Base-by-base conservation (phyloP, 2,888 invertebrate species). In the Rotaria magnacalcarata region DNA sequence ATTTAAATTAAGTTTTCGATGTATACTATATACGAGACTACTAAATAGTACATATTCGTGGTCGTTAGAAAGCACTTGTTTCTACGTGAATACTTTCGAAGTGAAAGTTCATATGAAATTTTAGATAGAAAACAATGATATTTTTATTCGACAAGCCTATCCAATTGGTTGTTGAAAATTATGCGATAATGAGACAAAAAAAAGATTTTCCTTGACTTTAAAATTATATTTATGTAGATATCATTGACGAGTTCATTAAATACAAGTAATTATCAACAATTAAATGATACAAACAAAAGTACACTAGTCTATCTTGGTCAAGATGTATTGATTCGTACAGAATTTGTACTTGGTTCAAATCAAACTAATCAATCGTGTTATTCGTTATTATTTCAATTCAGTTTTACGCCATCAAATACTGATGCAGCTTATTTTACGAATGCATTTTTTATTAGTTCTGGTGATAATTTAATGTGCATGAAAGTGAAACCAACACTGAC, bases 401-500 rank as follows among this genome's bases (percentile, higher is more conserved):
- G 43, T 21, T 54, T 85, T 24, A 80, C 56, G 7, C 41, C 85
- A 7, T 84, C 74, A 14, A 43, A 67, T 14, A 85, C 74, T 19
- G 50, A 75, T 47, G 85, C 85, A n/a, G 86, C 75, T 21, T 58
- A 86, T 84, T 85, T 85, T n/a, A 84, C 80, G 1, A 84, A 80
- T 21, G 24, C 43, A 24, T 67, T 27, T 11, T 54, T 84, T 47
- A 52, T 85, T 10, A 58, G 27, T 43, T 54, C 56, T 24, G 85
- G 56, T 34, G 50, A 56, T 16, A 84, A 80, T 75, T 80, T 85
- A 43, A 60, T 84, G 58, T 60, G 27, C 43, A 54, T 86, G 54
- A 75, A 85, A 41, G 75, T 41, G 41, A 85, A 85, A 34, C 50
- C 74, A 80, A 85, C 85, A n/a, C 75, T 85, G 85, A 74, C 47